phyloP scores from a whole-genome alignment of 2,113 vertebrate species.

The Typhlomys cinereus region DNA sequence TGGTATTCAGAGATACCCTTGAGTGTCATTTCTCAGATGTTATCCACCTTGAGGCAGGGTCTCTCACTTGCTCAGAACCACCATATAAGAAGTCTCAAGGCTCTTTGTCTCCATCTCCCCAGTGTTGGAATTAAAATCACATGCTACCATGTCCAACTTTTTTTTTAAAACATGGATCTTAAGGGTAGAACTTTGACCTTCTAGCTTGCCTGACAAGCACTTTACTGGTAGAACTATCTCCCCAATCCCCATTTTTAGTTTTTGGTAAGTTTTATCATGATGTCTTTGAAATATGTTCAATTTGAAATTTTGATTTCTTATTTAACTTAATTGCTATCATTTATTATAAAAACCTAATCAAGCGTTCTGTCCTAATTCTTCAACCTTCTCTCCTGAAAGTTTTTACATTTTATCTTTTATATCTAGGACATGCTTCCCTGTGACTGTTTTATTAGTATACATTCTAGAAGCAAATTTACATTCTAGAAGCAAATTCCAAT shows the following conservation, averaged over 20 bases:
- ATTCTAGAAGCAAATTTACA: conserved; percentile 52
- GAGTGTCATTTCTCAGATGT: background rate
- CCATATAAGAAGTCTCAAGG: no score
- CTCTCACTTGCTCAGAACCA: background rate
- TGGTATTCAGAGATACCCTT: background rate
- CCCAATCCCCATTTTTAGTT: background rate
- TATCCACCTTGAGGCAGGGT: background rate
- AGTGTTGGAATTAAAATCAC: background rate
- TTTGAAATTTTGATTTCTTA: conserved; percentile 35
- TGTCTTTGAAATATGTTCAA: conserved; percentile 23
- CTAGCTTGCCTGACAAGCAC: background rate
- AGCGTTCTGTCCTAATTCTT: background rate
- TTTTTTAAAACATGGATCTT: background rate
- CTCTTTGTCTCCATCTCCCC: background rate
- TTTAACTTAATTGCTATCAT: background rate
- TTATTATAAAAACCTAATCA: background rate
- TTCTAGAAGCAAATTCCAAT: conserved; percentile 53
- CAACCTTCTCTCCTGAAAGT: conserved; percentile 5
- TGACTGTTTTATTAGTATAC: conserved; percentile 49
- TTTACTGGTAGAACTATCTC: background rate
- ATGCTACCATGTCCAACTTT: no score
- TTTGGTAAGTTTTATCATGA: conserved; percentile 34
- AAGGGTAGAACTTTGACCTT: background rate
- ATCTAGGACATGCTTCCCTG: conserved; percentile 47
- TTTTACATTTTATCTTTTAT: conserved; percentile 32